Conservation (phyloP, 2,888 invertebrate species). For the Papilio demoleus region DNA sequence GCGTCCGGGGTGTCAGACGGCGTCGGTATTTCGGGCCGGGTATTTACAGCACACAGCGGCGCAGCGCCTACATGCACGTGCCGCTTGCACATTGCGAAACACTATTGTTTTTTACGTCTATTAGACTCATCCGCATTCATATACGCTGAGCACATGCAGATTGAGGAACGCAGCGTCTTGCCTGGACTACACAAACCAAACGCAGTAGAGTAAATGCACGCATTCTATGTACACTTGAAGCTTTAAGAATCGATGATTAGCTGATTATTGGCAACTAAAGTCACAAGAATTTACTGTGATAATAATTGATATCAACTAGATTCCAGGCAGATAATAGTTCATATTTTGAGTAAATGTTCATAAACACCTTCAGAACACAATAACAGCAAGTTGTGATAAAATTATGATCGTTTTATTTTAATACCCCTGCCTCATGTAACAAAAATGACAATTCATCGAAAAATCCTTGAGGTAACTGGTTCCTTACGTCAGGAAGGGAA, state of each 20-base stretch:
- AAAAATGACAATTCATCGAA: slow-evolving; percentile 57
- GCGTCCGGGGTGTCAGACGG: slow-evolving; percentile 72
- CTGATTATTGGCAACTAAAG: no score
- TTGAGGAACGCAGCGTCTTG: slow-evolving; percentile 30
- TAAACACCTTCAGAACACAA: background rate
- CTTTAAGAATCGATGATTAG: no score
- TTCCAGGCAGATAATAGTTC: no score
- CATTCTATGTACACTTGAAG: no score
- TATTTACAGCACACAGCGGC: slow-evolving; percentile 68
- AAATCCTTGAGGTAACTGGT: slow-evolving; percentile 53
- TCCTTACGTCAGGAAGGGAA: slow-evolving; percentile 62
- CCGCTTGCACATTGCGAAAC: slow-evolving; percentile 59
- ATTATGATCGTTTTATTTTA: background rate
- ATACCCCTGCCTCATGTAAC: slow-evolving; percentile 19
- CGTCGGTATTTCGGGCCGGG: slow-evolving; percentile 73
- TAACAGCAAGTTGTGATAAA: background rate
- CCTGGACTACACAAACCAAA: background rate
- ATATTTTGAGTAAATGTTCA: no score
- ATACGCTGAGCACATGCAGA: background rate
- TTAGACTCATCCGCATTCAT: slow-evolving; percentile 22
- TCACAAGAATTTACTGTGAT: no score
- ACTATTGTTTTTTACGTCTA: slow-evolving; percentile 47
- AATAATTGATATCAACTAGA: no score
- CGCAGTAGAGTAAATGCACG: no score
- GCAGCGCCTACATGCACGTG: slow-evolving; percentile 60